Evolutionary conservation across 2,113 vertebrate genomes (phyloP).

Genomic region (Notiomystis cincta): DNA sequence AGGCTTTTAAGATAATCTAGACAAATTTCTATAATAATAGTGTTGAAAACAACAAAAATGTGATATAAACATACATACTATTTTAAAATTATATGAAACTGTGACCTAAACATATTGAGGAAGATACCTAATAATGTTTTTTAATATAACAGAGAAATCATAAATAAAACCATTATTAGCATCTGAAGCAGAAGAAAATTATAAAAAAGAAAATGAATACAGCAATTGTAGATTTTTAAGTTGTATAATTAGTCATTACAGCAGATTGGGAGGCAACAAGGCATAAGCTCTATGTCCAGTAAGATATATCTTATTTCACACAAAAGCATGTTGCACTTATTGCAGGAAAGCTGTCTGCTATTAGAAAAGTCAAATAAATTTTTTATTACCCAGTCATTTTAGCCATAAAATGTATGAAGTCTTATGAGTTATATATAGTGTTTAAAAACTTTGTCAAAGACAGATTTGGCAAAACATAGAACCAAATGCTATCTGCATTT

Average conservation of each 20-base stretch:
- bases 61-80: neutral
- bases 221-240: neutral
- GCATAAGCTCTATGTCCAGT: neutral
- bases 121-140: neutral
- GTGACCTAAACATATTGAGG: neutral
- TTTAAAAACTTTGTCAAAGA: neutral
- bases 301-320: neutral
- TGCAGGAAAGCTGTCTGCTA: neutral
- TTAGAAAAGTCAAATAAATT: neutral
- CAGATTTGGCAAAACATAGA: neutral
- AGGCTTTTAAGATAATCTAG: neutral
- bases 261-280: neutral
- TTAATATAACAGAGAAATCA: neutral
- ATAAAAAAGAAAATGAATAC: neutral
- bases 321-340: neutral
- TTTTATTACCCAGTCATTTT: neutral
- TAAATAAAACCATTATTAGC: neutral
- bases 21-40: neutral
- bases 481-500: neutral
- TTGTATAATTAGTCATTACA: neutral
- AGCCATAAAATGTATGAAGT: neutral
- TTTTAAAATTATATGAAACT: neutral
- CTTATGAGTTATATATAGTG: neutral
- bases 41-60: neutral
- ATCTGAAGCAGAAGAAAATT: neutral